Evolutionary conservation across 1,140 invertebrate genomes (phyloP).

Genomic region (Triops cancriformis): DNA sequence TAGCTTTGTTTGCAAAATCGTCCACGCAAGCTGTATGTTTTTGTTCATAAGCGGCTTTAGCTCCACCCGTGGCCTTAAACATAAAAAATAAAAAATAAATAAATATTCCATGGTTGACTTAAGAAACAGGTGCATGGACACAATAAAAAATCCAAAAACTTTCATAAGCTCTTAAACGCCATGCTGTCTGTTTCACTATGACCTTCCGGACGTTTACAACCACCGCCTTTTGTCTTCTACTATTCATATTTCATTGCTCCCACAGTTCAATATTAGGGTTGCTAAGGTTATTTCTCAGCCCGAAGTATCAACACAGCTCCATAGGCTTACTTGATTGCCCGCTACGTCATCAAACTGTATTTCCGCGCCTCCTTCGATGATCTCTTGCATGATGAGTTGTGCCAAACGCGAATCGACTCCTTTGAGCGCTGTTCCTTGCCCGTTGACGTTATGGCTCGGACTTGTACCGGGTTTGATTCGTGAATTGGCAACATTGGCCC

Average conservation of each 20-base stretch:
- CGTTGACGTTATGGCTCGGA: neutral
- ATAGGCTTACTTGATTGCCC: conserved; percentile 21
- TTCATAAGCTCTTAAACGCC: neutral
- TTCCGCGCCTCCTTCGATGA: conserved; percentile 44
- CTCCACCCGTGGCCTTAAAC: too few relatives aligned
- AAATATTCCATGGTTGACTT: neutral
- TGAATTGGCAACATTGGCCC: neutral
- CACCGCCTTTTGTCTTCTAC: too few relatives aligned
- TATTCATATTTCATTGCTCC: too few relatives aligned
- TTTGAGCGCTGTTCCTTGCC: conserved; percentile 14
- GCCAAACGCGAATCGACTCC: conserved; percentile 42
- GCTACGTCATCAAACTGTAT: conserved; percentile 50
- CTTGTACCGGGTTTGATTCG: neutral
- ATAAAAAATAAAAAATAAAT: neutral
- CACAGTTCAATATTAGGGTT: too few relatives aligned
- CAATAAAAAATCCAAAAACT: too few relatives aligned
- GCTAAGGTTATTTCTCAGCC: too few relatives aligned
- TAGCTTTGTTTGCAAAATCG: too few relatives aligned
- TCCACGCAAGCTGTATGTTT: too few relatives aligned
- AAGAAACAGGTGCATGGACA: too few relatives aligned
- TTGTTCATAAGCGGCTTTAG: too few relatives aligned
- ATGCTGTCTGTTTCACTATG: neutral
- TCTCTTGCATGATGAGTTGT: conserved; percentile 34
- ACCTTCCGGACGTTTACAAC: too few relatives aligned
- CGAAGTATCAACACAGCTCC: too few relatives aligned